Conservation (phyloP, 2,797 vertebrate species). For the Sphenodon punctatus region DNA sequence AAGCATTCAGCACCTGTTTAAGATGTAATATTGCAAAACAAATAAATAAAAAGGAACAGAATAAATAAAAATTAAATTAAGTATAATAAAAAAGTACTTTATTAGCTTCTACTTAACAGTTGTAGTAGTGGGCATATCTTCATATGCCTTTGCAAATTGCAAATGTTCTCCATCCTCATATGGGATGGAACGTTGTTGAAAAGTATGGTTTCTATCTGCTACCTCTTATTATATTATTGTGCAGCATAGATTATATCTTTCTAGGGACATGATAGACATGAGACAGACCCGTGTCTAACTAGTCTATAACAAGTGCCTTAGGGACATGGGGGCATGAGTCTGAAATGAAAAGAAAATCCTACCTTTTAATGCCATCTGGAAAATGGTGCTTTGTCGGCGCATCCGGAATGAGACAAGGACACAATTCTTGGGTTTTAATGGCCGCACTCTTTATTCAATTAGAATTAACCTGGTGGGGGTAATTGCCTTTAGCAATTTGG, state of each 20-base stretch:
- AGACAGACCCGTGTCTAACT: neutral
- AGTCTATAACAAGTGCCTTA: too few species aligned
- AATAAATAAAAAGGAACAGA: accelerated
- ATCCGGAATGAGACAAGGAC: too few species aligned
- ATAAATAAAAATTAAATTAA: neutral
- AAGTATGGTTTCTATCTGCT: neutral
- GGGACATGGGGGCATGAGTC: too few species aligned
- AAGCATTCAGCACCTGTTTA: neutral
- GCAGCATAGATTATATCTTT: neutral
- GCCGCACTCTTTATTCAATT: too few species aligned
- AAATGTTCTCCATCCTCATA: neutral
- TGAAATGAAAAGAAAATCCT: neutral
- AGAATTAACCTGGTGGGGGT: too few species aligned
- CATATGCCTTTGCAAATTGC: slow-evolving; percentile 8
- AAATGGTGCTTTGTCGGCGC: neutral
- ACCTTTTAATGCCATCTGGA: neutral
- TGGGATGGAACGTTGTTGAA: neutral
- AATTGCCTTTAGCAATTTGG: too few species aligned
- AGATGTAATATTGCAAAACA: neutral
- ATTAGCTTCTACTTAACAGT: neutral
- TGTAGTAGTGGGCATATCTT: neutral
- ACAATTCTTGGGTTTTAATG: too few species aligned
- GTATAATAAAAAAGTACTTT: neutral
- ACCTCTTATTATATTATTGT: neutral
- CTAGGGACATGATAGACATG: neutral